These are phyloP conservation scores for Monopis laevigella DNA, from an alignment of 2,888 invertebrate species.

Conservation along the genomic window DNA sequence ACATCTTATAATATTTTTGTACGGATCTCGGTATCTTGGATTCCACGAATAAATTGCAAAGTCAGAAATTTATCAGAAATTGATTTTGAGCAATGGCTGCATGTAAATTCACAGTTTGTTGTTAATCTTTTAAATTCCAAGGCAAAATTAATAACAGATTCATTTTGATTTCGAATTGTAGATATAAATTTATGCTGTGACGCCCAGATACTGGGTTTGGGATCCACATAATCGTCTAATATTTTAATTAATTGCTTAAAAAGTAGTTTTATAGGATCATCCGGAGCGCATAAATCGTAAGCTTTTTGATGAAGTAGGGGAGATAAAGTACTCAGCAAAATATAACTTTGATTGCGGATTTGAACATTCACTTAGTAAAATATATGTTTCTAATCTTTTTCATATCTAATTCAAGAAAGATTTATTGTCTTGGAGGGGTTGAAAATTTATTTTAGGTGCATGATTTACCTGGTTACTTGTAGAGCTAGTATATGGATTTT, in stretches of 20 bases:
- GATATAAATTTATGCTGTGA: background rate
- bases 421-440: background rate
- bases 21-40: background rate
- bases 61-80: conserved; percentile 5
- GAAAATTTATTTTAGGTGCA: background rate
- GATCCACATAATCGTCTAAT: background rate
- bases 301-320: too few relatives aligned
- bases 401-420: too few relatives aligned
- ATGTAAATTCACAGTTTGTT: background rate
- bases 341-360: background rate
- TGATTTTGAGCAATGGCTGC: background rate
- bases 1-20: background rate
- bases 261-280: too few relatives aligned
- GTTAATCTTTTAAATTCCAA: background rate
- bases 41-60: background rate
- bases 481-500: background rate
- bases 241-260: too few relatives aligned
- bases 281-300: too few relatives aligned
- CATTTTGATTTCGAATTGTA: background rate
- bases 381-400: too few relatives aligned
- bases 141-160: background rate
- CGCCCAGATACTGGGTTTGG: background rate
- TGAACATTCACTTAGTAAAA: background rate
- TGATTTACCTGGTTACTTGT: background rate
- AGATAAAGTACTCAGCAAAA: too few relatives aligned